Base-by-base conservation (phyloP, 2,797 vertebrate species). In the Enteromius argenteus region DNA sequence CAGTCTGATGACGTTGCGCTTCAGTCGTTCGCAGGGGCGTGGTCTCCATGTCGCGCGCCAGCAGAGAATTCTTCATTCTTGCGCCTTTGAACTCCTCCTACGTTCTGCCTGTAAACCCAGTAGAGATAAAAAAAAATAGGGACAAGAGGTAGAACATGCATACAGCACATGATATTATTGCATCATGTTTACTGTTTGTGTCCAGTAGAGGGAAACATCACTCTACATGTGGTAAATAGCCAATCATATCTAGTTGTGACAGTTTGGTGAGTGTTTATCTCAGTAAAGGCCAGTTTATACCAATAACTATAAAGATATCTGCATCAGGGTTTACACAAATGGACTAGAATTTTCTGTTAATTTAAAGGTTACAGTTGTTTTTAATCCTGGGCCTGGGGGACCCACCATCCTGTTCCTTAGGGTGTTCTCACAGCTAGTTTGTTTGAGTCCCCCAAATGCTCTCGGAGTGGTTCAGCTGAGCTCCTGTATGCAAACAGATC, bases 1-100 rank as follows among this genome's bases (percentile, higher is more conserved):
- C 91, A 88, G 91, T 91, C 90, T 93, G 90, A 89, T 89, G 85
- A 89, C 87, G 88, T 91, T 85, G 7, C 19, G 83, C 79, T 83
- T 84, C 85, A 90, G 85, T 87, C 84, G 75, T 74, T 67, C 2
- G 39, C 4, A 27, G 64, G 86, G 93, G 92, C 86, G 94, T 92
- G 90, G 92, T 84, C 81, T 78, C 75, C 44, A 44, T 72, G 80
- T 64, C 42, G 79, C 67, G 80, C 91, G 89, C 88, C 76, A 83
- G 23, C 77, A 64, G 84, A 78, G 81, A 51, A 68, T 78, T 81
- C 49, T 83, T 79, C 87, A 81, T 78, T 85, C 44, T 23, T 14
- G 21, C 5, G 35, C 23, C 75, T 21, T 73, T 46, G 39, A 64
- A 46, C 77, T 32, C 53, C 73, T 56, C n/a, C 17, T 66, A 9